Percentiles rank a stretch among this genome's conserved stretches.
These are phyloP conservation scores for Dioctria linearis DNA, from an alignment of 2,888 invertebrate species.

Conservation along the genomic window DNA sequence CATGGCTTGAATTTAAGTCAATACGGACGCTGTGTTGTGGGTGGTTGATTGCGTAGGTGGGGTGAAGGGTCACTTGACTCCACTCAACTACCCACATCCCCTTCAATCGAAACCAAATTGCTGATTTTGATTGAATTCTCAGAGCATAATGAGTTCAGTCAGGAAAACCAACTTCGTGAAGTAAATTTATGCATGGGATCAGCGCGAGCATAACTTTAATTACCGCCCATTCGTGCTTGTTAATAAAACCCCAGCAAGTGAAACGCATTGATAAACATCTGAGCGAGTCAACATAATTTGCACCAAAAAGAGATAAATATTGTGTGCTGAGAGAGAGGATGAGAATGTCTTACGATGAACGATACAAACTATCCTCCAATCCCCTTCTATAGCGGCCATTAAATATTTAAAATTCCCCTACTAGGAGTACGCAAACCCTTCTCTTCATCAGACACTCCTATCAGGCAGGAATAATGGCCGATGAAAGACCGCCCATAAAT, in stretches of 20 bases:
- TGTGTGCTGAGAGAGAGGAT: neutral
- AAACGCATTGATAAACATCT: neutral
- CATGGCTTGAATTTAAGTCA: neutral
- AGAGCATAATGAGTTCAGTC: conserved; percentile 19
- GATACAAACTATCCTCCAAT: neutral
- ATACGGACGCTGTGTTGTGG: conserved; percentile 30
- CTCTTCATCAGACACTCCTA: neutral
- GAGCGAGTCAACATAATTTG: conserved; percentile 21
- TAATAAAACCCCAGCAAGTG: neutral
- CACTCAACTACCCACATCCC: conserved; percentile 1
- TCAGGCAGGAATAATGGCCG: conserved; percentile 30
- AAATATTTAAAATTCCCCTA: conserved; percentile 51
- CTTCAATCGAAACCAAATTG: conserved; percentile 17
- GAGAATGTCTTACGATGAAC: conserved; percentile 5
- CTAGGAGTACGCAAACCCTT: conserved; percentile 16
- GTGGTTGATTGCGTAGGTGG: neutral
- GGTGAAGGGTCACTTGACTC: neutral
- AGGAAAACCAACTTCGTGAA: conserved; percentile 4
- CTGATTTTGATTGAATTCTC: conserved; percentile 45
- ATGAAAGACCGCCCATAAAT: neutral
- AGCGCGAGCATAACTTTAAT: conserved; percentile 22
- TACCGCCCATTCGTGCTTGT: conserved; percentile 22
- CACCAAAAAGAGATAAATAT: neutral
- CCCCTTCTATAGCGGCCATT: conserved; percentile 50
- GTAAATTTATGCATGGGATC: neutral